Evolutionary conservation across 2,113 vertebrate species (phyloP).

Genomic region (Alethe castanea): DNA sequence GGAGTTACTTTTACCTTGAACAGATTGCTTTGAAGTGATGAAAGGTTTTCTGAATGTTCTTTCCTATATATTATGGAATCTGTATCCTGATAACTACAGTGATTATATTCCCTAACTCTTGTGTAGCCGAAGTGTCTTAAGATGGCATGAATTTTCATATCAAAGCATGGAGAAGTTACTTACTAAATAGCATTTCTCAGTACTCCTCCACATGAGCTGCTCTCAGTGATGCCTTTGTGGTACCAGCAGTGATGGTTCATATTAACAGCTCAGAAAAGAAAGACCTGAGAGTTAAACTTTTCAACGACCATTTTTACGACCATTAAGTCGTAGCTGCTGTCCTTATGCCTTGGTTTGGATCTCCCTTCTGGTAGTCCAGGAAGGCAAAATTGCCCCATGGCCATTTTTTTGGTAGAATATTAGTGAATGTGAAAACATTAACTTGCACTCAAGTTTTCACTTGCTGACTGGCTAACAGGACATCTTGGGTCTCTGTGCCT

Average conservation of each 20-base stretch:
- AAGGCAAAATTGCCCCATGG: not conserved
- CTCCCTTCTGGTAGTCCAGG: not conserved
- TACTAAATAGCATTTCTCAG: fast-evolving
- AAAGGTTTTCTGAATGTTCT: not conserved
- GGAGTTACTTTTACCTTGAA: not conserved
- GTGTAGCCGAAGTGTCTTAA: not conserved
- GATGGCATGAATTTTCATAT: not conserved
- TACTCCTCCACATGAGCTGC: not conserved
- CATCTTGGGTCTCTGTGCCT: not conserved
- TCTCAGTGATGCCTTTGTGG: not conserved
- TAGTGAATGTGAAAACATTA: not conserved
- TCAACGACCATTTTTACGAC: not conserved
- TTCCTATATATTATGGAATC: not conserved
- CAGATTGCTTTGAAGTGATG: not conserved
- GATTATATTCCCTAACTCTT: not conserved
- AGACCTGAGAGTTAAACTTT: not conserved
- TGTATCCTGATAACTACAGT: not conserved
- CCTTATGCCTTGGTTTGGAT: not conserved
- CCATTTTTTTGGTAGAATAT: not conserved
- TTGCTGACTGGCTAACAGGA: not conserved
- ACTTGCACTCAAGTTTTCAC: not conserved
- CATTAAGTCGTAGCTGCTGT: not conserved
- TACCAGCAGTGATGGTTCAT: not conserved
- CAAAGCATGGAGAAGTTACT: not conserved
- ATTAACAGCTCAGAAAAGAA: not conserved